Conservation (phyloP, 2,888 invertebrate genomes). For the Diarsia mendica region DNA sequence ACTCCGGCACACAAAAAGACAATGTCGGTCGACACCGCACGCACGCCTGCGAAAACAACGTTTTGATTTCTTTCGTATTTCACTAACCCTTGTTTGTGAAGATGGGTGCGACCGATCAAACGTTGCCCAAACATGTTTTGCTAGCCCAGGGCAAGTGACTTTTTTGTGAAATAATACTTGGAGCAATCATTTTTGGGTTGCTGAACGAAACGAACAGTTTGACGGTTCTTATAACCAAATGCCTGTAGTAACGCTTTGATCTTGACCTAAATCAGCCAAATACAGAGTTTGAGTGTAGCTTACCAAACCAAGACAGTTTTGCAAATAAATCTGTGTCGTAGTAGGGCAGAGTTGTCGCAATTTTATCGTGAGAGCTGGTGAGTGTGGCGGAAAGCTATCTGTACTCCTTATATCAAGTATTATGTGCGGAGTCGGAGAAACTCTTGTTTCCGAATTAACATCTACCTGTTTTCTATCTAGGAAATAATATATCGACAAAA, state of each 20-base stretch:
- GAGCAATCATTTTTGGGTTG: not conserved
- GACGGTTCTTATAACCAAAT: not conserved
- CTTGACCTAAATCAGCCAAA: not conserved
- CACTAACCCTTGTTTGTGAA: slow-evolving; percentile 77
- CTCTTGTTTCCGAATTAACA: no score
- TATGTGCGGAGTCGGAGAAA: no score
- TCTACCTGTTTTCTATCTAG: not conserved
- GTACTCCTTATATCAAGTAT: not conserved
- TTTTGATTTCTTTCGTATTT: slow-evolving; percentile 74
- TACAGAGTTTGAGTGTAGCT: not conserved
- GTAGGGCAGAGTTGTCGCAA: not conserved
- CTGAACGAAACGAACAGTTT: not conserved
- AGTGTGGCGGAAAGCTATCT: not conserved
- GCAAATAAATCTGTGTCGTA: not conserved
- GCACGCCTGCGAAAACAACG: slow-evolving; percentile 70
- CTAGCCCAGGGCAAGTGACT: slow-evolving; percentile 35
- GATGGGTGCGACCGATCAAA: slow-evolving; percentile 80
- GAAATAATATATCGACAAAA: not conserved
- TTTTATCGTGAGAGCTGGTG: not conserved
- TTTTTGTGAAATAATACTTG: slow-evolving; percentile 9
- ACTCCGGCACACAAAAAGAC: slow-evolving; percentile 61
- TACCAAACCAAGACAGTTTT: not conserved
- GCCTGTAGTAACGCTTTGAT: not conserved
- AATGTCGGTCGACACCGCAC: slow-evolving; percentile 65
- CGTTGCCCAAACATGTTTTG: slow-evolving; percentile 71